phyloP scores from a whole-genome alignment of 35 echinoderm and acorn worm species.

The Apostichopus californicus region DNA sequence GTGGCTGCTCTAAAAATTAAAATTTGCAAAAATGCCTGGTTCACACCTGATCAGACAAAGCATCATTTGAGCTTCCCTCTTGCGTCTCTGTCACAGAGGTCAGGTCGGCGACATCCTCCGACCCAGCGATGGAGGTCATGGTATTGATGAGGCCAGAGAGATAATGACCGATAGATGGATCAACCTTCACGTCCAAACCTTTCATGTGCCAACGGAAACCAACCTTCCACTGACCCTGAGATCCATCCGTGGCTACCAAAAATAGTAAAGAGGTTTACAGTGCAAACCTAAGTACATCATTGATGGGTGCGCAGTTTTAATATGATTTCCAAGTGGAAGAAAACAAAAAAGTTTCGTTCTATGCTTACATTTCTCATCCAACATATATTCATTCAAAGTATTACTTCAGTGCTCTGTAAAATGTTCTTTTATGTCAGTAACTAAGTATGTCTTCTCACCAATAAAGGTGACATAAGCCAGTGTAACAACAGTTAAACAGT shows the following conservation, averaged over 20 bases:
- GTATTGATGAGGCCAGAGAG: slow-evolving; percentile 83
- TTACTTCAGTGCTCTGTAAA: too few species aligned
- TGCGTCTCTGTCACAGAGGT: slow-evolving; percentile 82
- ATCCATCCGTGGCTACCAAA: slow-evolving; percentile 6
- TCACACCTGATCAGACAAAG: slow-evolving; percentile 69
- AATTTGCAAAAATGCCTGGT: neutral
- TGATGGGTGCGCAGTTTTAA: neutral
- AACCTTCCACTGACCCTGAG: slow-evolving; percentile 85
- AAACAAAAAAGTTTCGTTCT: too few species aligned
- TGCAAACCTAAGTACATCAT: neutral
- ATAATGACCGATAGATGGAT: slow-evolving; percentile 85
- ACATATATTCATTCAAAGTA: too few species aligned
- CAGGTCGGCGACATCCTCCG: slow-evolving; percentile 89
- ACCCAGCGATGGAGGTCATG: slow-evolving; percentile 79
- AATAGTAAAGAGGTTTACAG: neutral
- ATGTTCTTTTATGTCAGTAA: too few species aligned
- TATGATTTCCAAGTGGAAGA: neutral
- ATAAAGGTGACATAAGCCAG: too few species aligned
- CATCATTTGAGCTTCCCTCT: slow-evolving; percentile 73
- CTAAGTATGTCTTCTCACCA: too few species aligned
- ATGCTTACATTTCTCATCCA: too few species aligned
- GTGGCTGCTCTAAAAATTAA: neutral
- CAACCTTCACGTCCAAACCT: slow-evolving; percentile 88
- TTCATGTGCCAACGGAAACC: slow-evolving; percentile 95
- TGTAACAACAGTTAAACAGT: too few species aligned